Evolutionary conservation across 2,797 vertebrate species (phyloP).

Genomic region (Rhadinocentrus ornatus): DNA sequence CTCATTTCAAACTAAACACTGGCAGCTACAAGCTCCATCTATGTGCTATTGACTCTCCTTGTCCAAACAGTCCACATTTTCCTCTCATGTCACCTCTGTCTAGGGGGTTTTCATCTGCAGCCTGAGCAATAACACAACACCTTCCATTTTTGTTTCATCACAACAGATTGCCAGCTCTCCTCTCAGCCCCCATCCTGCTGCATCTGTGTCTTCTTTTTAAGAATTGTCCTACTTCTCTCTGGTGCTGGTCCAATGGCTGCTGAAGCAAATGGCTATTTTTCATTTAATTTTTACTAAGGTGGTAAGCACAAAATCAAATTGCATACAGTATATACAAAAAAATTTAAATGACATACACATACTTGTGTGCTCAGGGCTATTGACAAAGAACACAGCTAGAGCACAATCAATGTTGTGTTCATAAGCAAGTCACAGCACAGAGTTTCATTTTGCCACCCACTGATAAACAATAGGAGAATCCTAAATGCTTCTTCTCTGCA

Average conservation of each 20-base stretch:
- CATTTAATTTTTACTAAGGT: conserved; percentile 40
- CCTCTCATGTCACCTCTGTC: conserved; percentile 54
- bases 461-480: conserved; percentile 51
- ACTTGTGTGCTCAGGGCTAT: conserved; percentile 16
- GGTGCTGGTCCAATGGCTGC: conserved; percentile 36
- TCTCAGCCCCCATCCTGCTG: conserved; percentile 16
- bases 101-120: conserved; percentile 40
- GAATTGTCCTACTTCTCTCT: conserved; percentile 42
- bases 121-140: conserved; percentile 60
- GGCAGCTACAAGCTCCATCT: conserved; percentile 50
- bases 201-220: conserved; percentile 37
- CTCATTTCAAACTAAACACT: conserved; percentile 58
- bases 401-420: conserved; percentile 38
- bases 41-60: conserved; percentile 40
- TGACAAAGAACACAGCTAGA: conserved; percentile 6
- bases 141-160: conserved; percentile 58
- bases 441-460: conserved; percentile 61
- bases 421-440: conserved; percentile 49
- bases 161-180: conserved; percentile 53
- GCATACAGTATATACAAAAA: conserved; percentile 31
- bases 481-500: conserved; percentile 43
- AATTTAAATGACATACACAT: conserved; percentile 15
- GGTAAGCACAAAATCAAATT: conserved; percentile 37
- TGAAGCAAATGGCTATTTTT: conserved; percentile 28
- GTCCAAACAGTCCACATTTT: conserved; percentile 48